phyloP scores from a whole-genome alignment of 2,113 vertebrate species.

The Corvus moneduloides region DNA sequence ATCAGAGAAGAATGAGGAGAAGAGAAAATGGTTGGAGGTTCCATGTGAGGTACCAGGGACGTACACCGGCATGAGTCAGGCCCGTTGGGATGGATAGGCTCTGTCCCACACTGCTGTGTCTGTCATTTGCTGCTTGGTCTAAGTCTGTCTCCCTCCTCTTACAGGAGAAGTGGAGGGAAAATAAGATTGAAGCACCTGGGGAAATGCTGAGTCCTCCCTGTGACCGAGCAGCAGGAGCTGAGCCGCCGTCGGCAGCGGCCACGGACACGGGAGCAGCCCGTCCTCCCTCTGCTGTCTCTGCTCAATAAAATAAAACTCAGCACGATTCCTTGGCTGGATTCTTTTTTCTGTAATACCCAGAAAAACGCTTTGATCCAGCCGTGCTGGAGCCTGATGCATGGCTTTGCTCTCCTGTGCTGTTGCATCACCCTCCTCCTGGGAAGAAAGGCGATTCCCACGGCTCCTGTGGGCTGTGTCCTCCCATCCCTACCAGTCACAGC shows the following conservation, averaged over 20 bases:
- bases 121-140: neutral
- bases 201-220: constrained; percentile 38
- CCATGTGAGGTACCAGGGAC: neutral
- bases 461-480: neutral
- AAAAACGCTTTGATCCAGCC: neutral
- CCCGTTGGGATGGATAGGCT: neutral
- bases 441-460: neutral
- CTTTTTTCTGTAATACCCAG: neutral
- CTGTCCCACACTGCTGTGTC: neutral
- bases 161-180: constrained; percentile 52
- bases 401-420: neutral
- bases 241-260: fast-evolving
- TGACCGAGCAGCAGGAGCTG: neutral
- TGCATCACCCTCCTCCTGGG: neutral
- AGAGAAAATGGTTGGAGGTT: neutral
- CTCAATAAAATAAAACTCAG: constrained; percentile 54
- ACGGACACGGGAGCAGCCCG: neutral
- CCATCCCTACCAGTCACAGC: neutral
- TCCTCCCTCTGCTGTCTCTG: neutral
- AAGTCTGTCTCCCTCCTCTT: neutral
- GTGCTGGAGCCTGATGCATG: neutral
- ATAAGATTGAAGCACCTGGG: constrained; percentile 55
- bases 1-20: neutral
- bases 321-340: neutral
- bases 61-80: neutral